Evolutionary conservation across 2,797 vertebrate species (phyloP), one percentile per base, ranked within the genome.

Genomic region (Myotis findleyi): DNA sequence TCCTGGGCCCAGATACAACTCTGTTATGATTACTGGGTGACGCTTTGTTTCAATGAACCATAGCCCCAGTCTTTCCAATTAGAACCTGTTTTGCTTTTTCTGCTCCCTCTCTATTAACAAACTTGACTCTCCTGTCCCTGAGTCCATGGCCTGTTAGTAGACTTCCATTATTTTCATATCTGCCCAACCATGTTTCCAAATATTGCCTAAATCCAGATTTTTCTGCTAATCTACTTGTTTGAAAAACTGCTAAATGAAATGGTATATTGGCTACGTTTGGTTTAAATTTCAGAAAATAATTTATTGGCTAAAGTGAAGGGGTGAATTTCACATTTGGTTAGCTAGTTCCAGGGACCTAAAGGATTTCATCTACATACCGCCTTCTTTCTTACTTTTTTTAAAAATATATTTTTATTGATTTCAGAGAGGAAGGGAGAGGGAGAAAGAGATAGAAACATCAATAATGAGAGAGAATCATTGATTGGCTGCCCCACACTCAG

Each of bases 301-400:
- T 51, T 87, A 57, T 23, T 87, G 20, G 18, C 30, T 86, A 89
- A 96, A 62, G 30, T 55, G 13, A 80, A 73, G 5, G 11, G 14
- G 57, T 82, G 59, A 53, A 73, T 62, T 90, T 94, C 9, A 82
- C 62, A 76, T 89, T 92, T 33, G 49, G 38, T 51, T 84, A 89
- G 27, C 38, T 47, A 38, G 21, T 82, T n/a, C 25, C 38, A 57
- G 38, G 17, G 14, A 91, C n/a, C 62, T 84, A 79, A 72, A 94
- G 6, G 10, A 86, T 57, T 71, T 44, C 18, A n/a, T 38, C 18
- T 59, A 23, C 49, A 38, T 6, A 41, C 10, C 41, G 5, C 16
- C 59, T 30, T 62, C 21, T 59, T 59, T 57, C 25, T 59, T 62
- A 30, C 27, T 62, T 30, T 30, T 44, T 44, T 44, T 44, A 0